Evolutionary conservation across 1,140 invertebrate species (phyloP), one percentile per base, ranked within the genome.

Genomic region (Euschistus heros): DNA sequence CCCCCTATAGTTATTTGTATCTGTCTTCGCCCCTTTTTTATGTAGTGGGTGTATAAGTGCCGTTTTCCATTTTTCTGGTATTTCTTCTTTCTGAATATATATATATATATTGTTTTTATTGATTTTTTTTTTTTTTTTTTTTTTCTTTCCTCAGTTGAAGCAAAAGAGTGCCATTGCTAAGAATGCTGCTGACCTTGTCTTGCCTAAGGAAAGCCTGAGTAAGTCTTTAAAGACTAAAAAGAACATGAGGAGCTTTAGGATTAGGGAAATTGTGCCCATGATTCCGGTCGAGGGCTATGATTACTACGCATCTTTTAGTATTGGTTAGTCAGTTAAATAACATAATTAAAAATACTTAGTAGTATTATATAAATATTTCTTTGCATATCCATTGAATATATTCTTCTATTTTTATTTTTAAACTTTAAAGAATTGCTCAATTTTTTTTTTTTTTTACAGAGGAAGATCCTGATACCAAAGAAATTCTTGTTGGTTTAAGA

Each of bases 161-260:
- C 18, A 57, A 7, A 57, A 57, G 14, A 24, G 14, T 17, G 24
- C 54, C 8, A 22, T 20, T 5, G 54, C 54, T 15, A 57, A 57
- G 13, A 6, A 57, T 15, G 14, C 24, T 10, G 24, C 24, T 7
- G 54, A 57, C 10, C 20, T 24, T 8, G 54, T 57, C 24, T 5
- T 57, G 10, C 54, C 54, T 15, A 57, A 24, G 15, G 54, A 57
- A 22, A 57, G 18, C 5, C 7, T 57, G 15, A 24, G 18, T 4
- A 57, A 57, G 24, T 57, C 18, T 57, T 24, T 24, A 17, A 57
- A 57, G 24, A 24, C 54, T 26, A 57, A 57, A 15, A 57, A 57
- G 24, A 24, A 57, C 15, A 26, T 57, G 18, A 24, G 18, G 5
- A 57, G 24, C 24, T 57, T 57, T 4, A 22, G 54, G 24, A 24